Percentiles rank a stretch among this genome's conserved stretches.
Evolutionary conservation across 2,888 invertebrate species (phyloP).

Genomic region (Abrostola tripartita): DNA sequence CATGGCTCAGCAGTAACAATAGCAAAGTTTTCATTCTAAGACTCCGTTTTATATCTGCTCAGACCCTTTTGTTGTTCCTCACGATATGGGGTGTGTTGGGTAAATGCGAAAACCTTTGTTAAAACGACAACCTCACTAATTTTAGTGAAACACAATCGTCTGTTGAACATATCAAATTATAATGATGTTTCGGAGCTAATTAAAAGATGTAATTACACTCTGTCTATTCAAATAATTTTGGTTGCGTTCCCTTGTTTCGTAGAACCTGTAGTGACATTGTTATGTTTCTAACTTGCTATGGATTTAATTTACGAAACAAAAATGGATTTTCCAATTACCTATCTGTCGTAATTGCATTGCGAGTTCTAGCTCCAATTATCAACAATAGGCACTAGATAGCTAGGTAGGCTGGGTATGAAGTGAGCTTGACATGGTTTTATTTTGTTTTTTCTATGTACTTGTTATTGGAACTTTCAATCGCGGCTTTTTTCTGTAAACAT

Average conservation of each 20-base stretch:
- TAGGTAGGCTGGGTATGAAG: slow-evolving; percentile 9
- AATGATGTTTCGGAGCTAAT: slow-evolving; percentile 34
- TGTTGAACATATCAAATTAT: slow-evolving; percentile 44
- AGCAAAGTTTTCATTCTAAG: slow-evolving; percentile 83
- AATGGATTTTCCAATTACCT: slow-evolving; percentile 23
- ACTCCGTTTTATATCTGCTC: slow-evolving; percentile 78
- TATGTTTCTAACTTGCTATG: slow-evolving; percentile 4
- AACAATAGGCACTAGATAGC: slow-evolving; percentile 20
- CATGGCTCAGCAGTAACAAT: slow-evolving; percentile 80
- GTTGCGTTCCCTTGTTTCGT: slow-evolving; percentile 13
- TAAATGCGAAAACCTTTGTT: slow-evolving; percentile 66
- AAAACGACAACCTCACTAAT: slow-evolving; percentile 73
- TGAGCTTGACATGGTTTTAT: not conserved
- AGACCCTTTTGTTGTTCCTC: slow-evolving; percentile 73
- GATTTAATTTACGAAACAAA: slow-evolving; percentile 14
- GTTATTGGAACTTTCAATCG: too few relatives aligned
- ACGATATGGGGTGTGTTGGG: slow-evolving; percentile 62
- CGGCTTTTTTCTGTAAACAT: too few relatives aligned
- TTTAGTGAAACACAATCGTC: slow-evolving; percentile 62
- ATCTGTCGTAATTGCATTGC: slow-evolving; percentile 16
- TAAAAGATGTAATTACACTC: slow-evolving; percentile 37
- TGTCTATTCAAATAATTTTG: slow-evolving; percentile 25
- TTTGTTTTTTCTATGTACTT: not conserved
- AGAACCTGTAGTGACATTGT: slow-evolving; percentile 10
- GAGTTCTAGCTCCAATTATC: slow-evolving; percentile 32